A percentile compares a stretch with the other conserved stretches of the same genome.
These are phyloP conservation scores for Pantherophis guttatus DNA, from an alignment of 2,113 vertebrate genomes.

Conservation along the genomic window DNA sequence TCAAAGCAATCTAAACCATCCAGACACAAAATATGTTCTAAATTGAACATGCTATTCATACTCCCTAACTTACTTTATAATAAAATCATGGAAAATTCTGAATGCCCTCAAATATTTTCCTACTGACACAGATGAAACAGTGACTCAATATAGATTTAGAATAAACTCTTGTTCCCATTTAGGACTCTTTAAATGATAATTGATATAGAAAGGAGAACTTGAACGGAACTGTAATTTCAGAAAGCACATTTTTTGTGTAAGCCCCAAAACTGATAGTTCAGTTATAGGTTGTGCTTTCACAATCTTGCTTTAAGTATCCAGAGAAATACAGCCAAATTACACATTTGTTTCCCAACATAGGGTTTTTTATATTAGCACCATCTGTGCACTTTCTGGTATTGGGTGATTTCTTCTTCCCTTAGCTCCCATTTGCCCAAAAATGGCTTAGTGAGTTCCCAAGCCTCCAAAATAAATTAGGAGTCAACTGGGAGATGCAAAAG, in stretches of 20 bases:
- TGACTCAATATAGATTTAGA: slow-evolving; percentile 16
- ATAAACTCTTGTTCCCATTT: background rate
- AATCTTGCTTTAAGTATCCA: background rate
- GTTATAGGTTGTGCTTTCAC: background rate
- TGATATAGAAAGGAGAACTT: slow-evolving; percentile 1
- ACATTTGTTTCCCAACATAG: background rate
- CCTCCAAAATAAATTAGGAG: background rate
- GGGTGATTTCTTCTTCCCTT: background rate
- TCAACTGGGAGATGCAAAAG: background rate
- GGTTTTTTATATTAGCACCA: background rate
- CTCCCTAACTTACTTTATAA: background rate
- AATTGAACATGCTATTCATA: background rate
- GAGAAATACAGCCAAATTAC: background rate
- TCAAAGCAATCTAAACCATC: background rate
- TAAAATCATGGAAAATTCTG: slow-evolving; percentile 13
- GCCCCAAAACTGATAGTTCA: background rate
- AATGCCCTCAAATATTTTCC: background rate
- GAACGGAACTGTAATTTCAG: background rate
- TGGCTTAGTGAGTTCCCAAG: background rate
- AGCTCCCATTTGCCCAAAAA: background rate
- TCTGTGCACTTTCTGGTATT: background rate
- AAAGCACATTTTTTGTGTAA: background rate
- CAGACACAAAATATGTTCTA: background rate
- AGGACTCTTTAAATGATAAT: background rate
- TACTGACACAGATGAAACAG: background rate